Percentiles rank a stretch among this genome's conserved stretches.
phyloP scores from a whole-genome alignment of 2,888 invertebrate genomes.

The Odontocolon sp. region DNA sequence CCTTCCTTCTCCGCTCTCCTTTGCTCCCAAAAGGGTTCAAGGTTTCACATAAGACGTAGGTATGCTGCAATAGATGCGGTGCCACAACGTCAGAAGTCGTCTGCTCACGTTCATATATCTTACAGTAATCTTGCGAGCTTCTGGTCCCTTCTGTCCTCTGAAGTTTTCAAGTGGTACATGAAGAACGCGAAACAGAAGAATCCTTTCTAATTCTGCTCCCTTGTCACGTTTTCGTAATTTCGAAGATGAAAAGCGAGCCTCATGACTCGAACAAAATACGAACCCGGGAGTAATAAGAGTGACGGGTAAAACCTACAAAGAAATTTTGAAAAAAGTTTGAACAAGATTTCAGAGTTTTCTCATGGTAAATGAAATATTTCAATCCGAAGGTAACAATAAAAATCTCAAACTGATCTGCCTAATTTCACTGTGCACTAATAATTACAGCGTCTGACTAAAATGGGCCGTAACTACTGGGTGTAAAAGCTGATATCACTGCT shows the following conservation, averaged over 20 bases:
- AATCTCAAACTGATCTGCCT: too few species aligned
- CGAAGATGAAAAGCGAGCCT: slow-evolving; percentile 42
- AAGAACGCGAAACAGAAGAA: slow-evolving; percentile 13
- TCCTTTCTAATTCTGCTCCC: background rate
- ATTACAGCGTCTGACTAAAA: background rate
- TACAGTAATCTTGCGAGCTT: too few species aligned
- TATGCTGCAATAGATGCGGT: background rate
- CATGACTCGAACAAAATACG: background rate
- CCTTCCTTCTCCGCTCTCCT: slow-evolving; percentile 34
- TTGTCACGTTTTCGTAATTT: slow-evolving; percentile 41
- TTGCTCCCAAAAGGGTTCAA: slow-evolving; percentile 42
- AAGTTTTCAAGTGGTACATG: slow-evolving; percentile 15
- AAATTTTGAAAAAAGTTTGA: background rate
- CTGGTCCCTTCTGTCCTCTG: slow-evolving; percentile 6
- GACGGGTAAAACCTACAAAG: background rate
- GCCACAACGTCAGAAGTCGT: background rate
- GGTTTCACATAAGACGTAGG: slow-evolving; percentile 25
- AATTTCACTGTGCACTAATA: too few species aligned
- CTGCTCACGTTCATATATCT: background rate
- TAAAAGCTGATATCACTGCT: background rate
- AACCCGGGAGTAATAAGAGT: background rate
- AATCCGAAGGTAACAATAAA: too few species aligned
- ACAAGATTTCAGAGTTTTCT: too few species aligned
- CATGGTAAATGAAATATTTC: too few species aligned
- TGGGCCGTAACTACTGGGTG: background rate